A percentile compares a stretch with the other conserved stretches of the same genome.
These are phyloP conservation scores for Helicoverpa assulta DNA, from an alignment of 2,888 invertebrate genomes.

Conservation along the genomic window DNA sequence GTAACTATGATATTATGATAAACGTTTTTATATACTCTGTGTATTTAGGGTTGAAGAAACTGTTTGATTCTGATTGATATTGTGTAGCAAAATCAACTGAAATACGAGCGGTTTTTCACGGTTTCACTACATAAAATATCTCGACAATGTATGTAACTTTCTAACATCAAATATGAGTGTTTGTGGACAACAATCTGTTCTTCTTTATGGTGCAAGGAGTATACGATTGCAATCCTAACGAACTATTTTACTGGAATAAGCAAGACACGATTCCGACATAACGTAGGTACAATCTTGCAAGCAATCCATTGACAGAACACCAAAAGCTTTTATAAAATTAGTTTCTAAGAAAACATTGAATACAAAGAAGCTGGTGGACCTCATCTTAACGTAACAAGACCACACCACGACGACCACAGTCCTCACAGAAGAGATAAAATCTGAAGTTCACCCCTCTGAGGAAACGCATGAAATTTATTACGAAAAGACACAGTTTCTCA, in stretches of 20 bases:
- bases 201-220: too few relatives aligned
- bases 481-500: constrained; percentile 28
- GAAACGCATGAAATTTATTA: constrained; percentile 40
- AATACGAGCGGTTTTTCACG: background rate
- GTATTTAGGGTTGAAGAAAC: constrained; percentile 28
- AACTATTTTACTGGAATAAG: too few relatives aligned
- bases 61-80: constrained; percentile 1
- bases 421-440: constrained; percentile 23
- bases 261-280: too few relatives aligned
- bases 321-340: background rate
- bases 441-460: constrained; percentile 22
- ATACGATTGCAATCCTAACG: too few relatives aligned
- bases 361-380: background rate
- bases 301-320: too few relatives aligned
- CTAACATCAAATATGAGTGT: too few relatives aligned
- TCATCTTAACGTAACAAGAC: background rate
- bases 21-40: constrained; percentile 36
- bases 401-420: background rate
- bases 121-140: too few relatives aligned
- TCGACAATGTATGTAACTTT: too few relatives aligned
- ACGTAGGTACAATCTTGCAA: too few relatives aligned
- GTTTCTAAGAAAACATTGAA: background rate
- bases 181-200: too few relatives aligned
- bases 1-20: constrained; percentile 38
- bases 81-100: background rate